Percentiles rank a stretch among this genome's conserved stretches.
phyloP scores from a whole-genome alignment of 2,113 vertebrate genomes.

The Balaeniceps rex region DNA sequence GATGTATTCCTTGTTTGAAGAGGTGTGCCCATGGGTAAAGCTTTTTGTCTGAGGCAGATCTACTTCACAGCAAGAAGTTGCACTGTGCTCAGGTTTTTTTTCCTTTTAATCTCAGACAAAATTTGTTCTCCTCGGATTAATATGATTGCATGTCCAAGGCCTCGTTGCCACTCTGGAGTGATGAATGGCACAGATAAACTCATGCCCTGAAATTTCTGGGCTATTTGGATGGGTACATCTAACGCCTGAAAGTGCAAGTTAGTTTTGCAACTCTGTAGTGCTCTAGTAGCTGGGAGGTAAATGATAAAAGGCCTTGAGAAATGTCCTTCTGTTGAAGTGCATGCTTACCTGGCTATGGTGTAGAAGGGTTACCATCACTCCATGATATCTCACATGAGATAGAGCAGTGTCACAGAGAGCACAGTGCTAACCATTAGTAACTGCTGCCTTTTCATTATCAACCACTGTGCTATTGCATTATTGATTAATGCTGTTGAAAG shows the following conservation, averaged over 20 bases:
- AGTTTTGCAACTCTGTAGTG: neutral
- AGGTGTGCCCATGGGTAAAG: neutral
- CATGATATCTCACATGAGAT: neutral
- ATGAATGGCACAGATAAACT: neutral
- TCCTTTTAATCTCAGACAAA: neutral
- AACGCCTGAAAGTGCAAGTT: neutral
- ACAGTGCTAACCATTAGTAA: neutral
- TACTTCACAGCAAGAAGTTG: neutral
- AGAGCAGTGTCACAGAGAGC: neutral
- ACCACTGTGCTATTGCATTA: neutral
- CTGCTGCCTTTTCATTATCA: constrained; percentile 13
- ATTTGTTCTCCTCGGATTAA: neutral
- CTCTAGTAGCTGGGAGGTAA: neutral
- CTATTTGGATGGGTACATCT: neutral
- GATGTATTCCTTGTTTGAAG: neutral
- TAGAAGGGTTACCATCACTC: neutral
- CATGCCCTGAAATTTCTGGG: neutral
- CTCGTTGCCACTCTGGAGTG: neutral
- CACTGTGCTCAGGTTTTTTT: neutral
- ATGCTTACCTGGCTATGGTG: neutral
- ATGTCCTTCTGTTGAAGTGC: neutral
- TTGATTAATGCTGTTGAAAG: constrained; percentile 28
- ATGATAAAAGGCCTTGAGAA: neutral
- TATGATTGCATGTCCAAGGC: accelerated
- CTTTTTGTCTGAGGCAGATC: neutral